Evolutionary conservation across 2,113 vertebrate genomes (phyloP).

Genomic region (Carollia perspicillata): DNA sequence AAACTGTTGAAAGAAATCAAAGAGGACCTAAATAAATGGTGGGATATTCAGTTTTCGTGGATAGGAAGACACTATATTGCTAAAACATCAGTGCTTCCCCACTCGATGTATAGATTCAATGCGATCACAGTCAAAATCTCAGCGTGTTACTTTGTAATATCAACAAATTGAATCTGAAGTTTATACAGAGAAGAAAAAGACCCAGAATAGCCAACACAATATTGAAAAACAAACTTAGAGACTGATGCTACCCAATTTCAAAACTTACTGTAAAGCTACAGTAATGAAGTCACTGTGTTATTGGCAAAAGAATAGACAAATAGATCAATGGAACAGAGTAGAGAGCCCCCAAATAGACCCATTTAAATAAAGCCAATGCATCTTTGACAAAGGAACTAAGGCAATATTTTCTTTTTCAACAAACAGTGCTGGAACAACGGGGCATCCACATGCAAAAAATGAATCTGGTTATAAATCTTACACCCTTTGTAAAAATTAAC

Average conservation of each 20-base stretch:
- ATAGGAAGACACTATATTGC: neutral
- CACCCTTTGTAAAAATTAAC: neutral
- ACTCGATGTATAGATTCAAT: neutral
- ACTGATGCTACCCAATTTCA: neutral
- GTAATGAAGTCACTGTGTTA: neutral
- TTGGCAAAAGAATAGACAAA: neutral
- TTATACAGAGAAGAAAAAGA: neutral
- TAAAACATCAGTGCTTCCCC: neutral
- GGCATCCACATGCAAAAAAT: neutral
- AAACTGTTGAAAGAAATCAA: neutral
- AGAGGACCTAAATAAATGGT: neutral
- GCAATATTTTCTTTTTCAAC: neutral
- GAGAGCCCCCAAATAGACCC: neutral
- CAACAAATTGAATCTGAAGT: neutral
- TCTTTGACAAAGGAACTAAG: neutral
- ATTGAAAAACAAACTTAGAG: neutral
- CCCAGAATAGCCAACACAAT: neutral
- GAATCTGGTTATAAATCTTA: neutral
- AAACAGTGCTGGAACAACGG: neutral
- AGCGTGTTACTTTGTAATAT: neutral
- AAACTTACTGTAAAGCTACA: neutral
- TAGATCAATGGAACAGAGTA: neutral
- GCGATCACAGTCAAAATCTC: neutral
- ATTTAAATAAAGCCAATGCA: neutral
- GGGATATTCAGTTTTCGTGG: neutral